phyloP scores from a whole-genome alignment of 2,113 vertebrate species.

The Dermatemys mawii region DNA sequence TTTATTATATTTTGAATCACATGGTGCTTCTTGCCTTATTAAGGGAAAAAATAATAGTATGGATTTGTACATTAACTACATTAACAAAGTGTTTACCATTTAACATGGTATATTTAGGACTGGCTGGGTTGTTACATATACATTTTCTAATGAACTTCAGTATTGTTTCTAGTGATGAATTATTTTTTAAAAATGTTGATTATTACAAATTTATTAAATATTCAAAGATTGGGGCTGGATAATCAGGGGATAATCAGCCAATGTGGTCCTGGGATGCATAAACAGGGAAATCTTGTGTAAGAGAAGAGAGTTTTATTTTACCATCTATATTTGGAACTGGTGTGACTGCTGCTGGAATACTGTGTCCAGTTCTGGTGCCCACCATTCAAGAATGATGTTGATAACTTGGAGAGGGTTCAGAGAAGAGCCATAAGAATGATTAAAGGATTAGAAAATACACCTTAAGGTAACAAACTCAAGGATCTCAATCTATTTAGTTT shows the following conservation, averaged over 20 bases:
- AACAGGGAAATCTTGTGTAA: background rate
- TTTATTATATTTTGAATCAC: constrained; percentile 2
- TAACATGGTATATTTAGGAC: background rate
- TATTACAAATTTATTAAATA: background rate
- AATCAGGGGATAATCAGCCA: background rate
- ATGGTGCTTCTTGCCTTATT: background rate
- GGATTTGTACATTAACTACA: background rate
- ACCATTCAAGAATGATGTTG: no score
- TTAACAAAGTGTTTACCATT: background rate
- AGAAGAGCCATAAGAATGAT: no score
- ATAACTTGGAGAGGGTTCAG: no score
- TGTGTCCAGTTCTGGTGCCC: no score
- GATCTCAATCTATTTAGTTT: no score
- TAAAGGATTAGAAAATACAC: no score
- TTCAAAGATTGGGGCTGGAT: background rate
- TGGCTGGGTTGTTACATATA: background rate
- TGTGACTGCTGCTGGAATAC: no score
- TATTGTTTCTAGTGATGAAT: background rate
- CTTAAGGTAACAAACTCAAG: no score
- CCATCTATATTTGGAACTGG: no score
- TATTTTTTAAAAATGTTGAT: background rate
- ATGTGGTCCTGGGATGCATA: background rate
- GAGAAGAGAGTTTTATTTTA: no score
- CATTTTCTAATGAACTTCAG: background rate
- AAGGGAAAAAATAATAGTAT: background rate